Base-by-base conservation (phyloP, 2,888 invertebrate genomes). In the Hybos culiciformis region DNA sequence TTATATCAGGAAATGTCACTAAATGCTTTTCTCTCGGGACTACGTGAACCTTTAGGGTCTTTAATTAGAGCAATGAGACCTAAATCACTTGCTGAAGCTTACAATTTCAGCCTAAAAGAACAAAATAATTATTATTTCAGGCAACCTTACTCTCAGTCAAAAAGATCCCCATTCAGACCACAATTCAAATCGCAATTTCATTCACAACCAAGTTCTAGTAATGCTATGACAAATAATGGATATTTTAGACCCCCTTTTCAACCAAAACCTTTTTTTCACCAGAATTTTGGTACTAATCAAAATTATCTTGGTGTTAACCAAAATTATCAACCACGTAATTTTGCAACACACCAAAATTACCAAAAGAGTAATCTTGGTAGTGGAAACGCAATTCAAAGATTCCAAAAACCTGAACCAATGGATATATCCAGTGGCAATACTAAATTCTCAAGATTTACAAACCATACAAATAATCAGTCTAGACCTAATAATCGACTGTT, bases 11-110 rank as follows among this genome's bases (percentile, higher is more conserved):
- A 52, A 46, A 50, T 53, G 48, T 52, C 50, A 24, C 41, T 52
- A 11, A 54, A 52, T 33, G 31, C 34, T 3, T 52, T 52, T 29
- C 15, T 52, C 14, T 45, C 37, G 2, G 49, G 50, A 4, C 34
- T 53, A 7, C 50, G 41, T 26, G 52, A 51, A 50, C 52, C 51
- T 5, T 24, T 51, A 12, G 50, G 52, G 9, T 46, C 51, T 21
- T 50, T 45, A 5, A 49, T 53, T 17, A 46, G 51, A 41, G 48
- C 52, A 19, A 51, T 50, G 48, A 46, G 42, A 41, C 51, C 49
- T 32, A 43, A 43, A 8, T 43, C 50, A 2, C 18, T 52, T 7
- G 41, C 46, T 11, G 42, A 31, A 29, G 51, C 50, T 12, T 48
- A 51, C 14, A 41, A 43, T 4, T 48, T 31, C n/a, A 52, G 52